A percentile compares a stretch with the other conserved stretches of the same genome.
Evolutionary conservation across 2,113 vertebrate species (phyloP).

Genomic region (Megaceryle torquata): DNA sequence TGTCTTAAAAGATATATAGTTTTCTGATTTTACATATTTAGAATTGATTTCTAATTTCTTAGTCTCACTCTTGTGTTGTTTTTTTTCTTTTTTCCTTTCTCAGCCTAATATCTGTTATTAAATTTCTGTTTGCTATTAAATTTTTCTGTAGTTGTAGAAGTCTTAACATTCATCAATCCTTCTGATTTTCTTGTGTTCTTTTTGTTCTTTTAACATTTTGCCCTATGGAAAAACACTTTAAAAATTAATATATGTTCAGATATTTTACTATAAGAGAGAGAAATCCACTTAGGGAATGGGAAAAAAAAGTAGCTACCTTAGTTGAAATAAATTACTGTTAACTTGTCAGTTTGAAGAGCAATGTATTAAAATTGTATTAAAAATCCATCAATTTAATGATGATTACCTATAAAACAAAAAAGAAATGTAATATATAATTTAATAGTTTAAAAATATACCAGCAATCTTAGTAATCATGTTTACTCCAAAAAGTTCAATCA

Average conservation of each 20-base stretch:
- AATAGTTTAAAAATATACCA: background rate
- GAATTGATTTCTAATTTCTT: background rate
- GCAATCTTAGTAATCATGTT: background rate
- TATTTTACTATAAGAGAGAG: background rate
- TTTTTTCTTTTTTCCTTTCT: background rate
- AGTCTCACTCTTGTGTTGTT: fast-evolving
- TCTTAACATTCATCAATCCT: background rate
- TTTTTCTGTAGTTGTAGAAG: background rate
- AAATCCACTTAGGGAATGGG: background rate
- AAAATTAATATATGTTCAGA: background rate
- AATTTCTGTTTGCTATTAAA: background rate
- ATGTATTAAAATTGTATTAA: background rate
- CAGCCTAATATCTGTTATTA: background rate
- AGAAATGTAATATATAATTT: background rate
- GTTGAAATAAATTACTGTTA: background rate
- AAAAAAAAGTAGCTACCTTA: background rate
- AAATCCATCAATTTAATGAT: background rate
- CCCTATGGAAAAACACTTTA: background rate
- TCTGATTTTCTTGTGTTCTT: background rate
- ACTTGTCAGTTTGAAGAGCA: background rate
- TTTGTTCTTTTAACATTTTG: background rate
- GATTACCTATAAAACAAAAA: background rate
- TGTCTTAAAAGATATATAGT: background rate
- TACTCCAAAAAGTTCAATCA: background rate
- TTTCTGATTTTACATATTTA: background rate